phyloP scores from a whole-genome alignment of 53 echinoderm and acorn worm species.

The Crossaster papposus region DNA sequence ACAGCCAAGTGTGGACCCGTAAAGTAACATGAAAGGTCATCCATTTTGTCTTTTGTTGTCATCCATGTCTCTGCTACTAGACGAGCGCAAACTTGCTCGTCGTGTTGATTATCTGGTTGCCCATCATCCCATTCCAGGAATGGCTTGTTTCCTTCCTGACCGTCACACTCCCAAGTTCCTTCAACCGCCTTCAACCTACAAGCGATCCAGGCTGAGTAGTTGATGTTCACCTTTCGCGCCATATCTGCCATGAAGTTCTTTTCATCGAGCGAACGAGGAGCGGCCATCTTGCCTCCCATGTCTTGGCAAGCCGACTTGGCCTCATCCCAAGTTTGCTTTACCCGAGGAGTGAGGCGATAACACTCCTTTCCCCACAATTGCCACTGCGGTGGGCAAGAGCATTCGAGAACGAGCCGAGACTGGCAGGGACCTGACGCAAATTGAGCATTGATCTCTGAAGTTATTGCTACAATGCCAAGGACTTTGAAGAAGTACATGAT shows the following conservation, averaged over 20 bases:
- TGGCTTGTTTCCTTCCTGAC: not conserved
- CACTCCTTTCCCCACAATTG: not conserved
- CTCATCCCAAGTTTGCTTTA: not conserved
- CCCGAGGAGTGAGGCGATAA: not conserved
- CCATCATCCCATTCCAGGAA: not conserved
- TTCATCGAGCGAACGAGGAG: not conserved
- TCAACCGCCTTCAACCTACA: not conserved
- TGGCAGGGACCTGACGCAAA: too few relatives aligned
- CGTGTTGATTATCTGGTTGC: not conserved
- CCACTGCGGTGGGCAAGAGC: not conserved
- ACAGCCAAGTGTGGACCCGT: not conserved
- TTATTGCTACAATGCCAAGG: too few relatives aligned
- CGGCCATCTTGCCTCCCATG: conserved; percentile 3
- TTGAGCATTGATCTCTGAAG: too few relatives aligned
- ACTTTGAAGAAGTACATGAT: too few relatives aligned
- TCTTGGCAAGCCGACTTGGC: conserved; percentile 3
- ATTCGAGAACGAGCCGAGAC: not conserved
- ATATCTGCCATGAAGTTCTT: not conserved
- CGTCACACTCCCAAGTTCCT: not conserved
- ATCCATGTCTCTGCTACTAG: not conserved
- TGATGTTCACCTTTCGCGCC: not conserved
- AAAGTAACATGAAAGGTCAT: not conserved
- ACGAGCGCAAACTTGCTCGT: not conserved
- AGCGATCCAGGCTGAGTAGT: not conserved
- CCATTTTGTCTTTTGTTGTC: not conserved